Evolutionary conservation across 2,113 vertebrate genomes (phyloP), one percentile per base, ranked within the genome.

Genomic region (Mesitornis unicolor): DNA sequence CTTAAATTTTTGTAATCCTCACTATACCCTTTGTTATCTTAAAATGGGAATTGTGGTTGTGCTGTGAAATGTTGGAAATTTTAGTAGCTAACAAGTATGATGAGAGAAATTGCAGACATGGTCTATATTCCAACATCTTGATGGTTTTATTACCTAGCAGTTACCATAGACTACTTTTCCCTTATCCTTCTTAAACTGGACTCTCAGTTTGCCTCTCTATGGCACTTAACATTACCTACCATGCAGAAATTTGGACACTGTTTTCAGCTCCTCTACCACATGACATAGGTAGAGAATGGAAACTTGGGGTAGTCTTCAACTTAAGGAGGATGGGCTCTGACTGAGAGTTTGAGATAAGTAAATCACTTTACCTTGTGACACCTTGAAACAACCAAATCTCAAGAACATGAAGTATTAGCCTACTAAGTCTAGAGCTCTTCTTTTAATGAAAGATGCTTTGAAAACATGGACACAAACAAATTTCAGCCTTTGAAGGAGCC

Each of bases 191-290:
- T 53, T 50, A 54, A n/a, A 73, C 81, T 0, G 3, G 7, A 11
- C 21, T 56, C 15, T 42, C 56, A 10, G 15, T 33, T 22, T 68
- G 7, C 51, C 51, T 40, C 26, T 78, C 42, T 42, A 29, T 59
- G 38, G 16, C n/a, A 50, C 17, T 10, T 19, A 25, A 1, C 0
- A 0, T 33, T 42, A 45, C 63, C 20, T 15, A 13, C 26, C 1
- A 0, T 9, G 10, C 10, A 29, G 71, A 69, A 68, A 43, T 65
- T 3, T 22, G 63, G 71, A 6, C 36, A 19, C 10, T 24, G 11
- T 38, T 89, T 89, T 50, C 35, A 51, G 0, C 18, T 78, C 13
- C 24, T 75, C 56, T 22, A 14, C 17, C 33, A 50, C 1, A 4
- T 8, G 42, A 47, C 29, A 24, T 10, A 56, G 35, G 40, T 73